A percentile compares a stretch with the other conserved stretches of the same genome.
These are phyloP conservation scores for Zaprionus bogoriensis DNA, from an alignment of 2,888 invertebrate genomes.

Conservation along the genomic window DNA sequence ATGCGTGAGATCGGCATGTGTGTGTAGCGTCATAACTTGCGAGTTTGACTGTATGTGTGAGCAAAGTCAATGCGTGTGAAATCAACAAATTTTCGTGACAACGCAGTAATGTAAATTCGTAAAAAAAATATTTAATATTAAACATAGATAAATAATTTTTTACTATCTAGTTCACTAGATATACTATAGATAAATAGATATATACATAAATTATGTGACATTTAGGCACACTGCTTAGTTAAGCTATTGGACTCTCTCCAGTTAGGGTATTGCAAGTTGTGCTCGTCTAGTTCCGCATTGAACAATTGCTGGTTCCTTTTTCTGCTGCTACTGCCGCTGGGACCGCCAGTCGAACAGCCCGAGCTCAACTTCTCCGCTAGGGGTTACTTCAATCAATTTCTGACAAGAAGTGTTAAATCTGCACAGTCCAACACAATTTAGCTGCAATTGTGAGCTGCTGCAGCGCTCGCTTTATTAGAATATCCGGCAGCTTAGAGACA, in stretches of 20 bases:
- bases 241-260: neutral
- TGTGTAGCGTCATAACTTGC: too few species aligned
- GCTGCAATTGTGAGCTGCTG: conserved; percentile 48
- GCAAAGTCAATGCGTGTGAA: too few species aligned
- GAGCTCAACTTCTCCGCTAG: conserved; percentile 63
- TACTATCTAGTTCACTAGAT: too few species aligned
- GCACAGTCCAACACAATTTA: conserved; percentile 55
- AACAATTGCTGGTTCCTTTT: conserved; percentile 76
- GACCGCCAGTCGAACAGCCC: conserved; percentile 10
- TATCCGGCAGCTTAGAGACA: conserved; percentile 76
- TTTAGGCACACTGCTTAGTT: neutral
- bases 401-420: conserved; percentile 83
- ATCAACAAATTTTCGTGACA: too few species aligned
- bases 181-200: too few species aligned
- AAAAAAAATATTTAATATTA: too few species aligned
- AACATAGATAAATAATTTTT: too few species aligned
- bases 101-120: too few species aligned
- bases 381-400: conserved; percentile 80
- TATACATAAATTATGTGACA: too few species aligned
- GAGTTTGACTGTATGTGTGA: too few species aligned
- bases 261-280: conserved; percentile 26
- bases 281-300: conserved; percentile 72
- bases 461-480: conserved; percentile 71
- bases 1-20: too few species aligned
- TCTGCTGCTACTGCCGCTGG: conserved; percentile 26